A percentile compares a stretch with the other conserved stretches of the same genome.
phyloP scores from a whole-genome alignment of 2,113 vertebrate genomes.

The Ptilonorhynchus violaceus region DNA sequence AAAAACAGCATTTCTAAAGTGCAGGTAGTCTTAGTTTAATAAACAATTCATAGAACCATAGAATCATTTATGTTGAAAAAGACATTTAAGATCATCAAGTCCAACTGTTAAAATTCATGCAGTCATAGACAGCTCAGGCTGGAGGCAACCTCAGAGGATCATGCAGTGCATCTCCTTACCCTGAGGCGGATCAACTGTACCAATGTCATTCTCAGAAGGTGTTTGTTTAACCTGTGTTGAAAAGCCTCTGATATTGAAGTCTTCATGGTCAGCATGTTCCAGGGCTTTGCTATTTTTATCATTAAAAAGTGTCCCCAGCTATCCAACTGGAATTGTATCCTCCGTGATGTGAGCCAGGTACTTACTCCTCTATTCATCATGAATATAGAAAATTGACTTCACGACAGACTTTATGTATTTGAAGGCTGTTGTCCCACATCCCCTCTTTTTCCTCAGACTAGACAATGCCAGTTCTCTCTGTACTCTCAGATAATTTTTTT shows the following conservation, averaged over 20 bases:
- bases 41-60: neutral
- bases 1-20: neutral
- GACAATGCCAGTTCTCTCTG: neutral
- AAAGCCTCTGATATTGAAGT: neutral
- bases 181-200: neutral
- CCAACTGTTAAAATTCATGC: neutral
- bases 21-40: neutral
- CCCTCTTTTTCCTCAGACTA: neutral
- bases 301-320: neutral
- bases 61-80: neutral
- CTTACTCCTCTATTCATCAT: neutral
- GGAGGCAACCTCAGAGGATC: neutral
- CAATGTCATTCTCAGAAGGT: neutral
- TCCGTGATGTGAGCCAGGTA: neutral
- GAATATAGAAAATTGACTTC: neutral
- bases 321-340: neutral
- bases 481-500: neutral
- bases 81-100: neutral
- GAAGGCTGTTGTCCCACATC: neutral
- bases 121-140: neutral
- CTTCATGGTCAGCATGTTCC: neutral
- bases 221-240: neutral
- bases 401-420: neutral
- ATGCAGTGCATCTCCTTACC: neutral
- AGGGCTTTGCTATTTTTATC: neutral